Evolutionary conservation across 2,888 invertebrate genomes (phyloP).

Genomic region (Ommatoiulus sabulosus): DNA sequence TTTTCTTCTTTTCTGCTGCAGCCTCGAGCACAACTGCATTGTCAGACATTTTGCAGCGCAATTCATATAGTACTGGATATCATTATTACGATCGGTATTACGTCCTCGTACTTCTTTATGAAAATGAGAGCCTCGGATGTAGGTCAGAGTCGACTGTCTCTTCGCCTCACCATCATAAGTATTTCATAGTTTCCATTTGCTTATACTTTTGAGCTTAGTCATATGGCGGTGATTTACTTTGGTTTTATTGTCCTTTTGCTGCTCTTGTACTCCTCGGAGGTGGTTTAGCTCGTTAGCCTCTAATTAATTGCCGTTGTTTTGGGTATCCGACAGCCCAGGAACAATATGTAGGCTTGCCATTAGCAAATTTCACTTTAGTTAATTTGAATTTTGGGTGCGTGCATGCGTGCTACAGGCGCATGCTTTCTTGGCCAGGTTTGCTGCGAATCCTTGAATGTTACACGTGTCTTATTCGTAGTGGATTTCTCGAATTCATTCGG

Average conservation of each 20-base stretch:
- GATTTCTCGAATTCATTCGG: not conserved
- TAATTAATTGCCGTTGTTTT: slow-evolving; percentile 2
- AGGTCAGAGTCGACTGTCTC: not conserved
- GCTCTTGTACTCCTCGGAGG: not conserved
- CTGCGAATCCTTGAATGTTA: not conserved
- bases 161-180: not conserved
- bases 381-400: slow-evolving; percentile 2
- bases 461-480: not conserved
- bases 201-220: not conserved
- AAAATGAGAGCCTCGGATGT: not conserved
- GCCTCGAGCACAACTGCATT: not conserved
- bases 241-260: slow-evolving; percentile 15
- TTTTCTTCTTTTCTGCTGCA: not conserved
- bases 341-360: not conserved
- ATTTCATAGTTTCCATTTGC: not conserved
- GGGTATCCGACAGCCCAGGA: not conserved
- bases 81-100: not conserved
- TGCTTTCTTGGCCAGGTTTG: not conserved
- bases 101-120: not conserved
- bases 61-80: not conserved
- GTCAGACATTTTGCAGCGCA: not conserved
- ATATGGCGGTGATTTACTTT: slow-evolving; percentile 3
- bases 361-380: not conserved
- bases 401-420: not conserved
- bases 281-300: not conserved